A percentile compares a stretch with the other conserved stretches of the same genome.
phyloP scores from a whole-genome alignment of 2,888 invertebrate species.

The Melitaea athalia region DNA sequence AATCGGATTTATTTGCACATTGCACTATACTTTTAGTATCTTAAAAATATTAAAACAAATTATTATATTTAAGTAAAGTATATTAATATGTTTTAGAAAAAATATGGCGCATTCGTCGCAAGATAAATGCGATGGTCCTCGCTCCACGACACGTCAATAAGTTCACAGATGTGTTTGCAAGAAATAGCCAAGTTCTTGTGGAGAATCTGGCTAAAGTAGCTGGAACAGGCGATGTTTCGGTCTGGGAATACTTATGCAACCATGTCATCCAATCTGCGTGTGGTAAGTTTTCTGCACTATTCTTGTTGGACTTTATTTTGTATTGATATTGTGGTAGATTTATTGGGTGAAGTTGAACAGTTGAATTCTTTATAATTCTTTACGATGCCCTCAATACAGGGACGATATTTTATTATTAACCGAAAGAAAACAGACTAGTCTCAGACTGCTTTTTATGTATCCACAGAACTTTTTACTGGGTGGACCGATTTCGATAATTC shows the following conservation, averaged over 20 bases:
- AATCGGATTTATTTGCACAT: too few relatives aligned
- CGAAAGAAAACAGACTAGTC: too few relatives aligned
- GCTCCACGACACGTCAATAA: conserved; percentile 48
- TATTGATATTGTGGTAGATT: background rate
- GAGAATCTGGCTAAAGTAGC: conserved; percentile 40
- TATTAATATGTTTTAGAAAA: conserved; percentile 42
- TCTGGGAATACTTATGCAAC: conserved; percentile 50
- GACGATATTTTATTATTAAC: too few relatives aligned
- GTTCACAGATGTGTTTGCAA: conserved; percentile 49
- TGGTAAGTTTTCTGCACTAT: conserved; percentile 40
- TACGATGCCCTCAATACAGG: too few relatives aligned
- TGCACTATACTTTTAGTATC: too few relatives aligned
- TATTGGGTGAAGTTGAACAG: too few relatives aligned
- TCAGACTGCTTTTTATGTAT: too few relatives aligned
- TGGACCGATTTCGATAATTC: too few relatives aligned
- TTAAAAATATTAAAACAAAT: too few relatives aligned
- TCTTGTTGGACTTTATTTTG: background rate
- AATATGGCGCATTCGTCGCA: conserved; percentile 59
- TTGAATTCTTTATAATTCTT: too few relatives aligned
- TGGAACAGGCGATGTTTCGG: conserved; percentile 44
- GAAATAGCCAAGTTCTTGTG: conserved; percentile 47
- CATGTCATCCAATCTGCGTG: conserved; percentile 57
- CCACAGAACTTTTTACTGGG: too few relatives aligned
- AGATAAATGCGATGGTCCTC: conserved; percentile 52
- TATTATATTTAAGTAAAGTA: too few relatives aligned